Conservation (phyloP, 2,113 vertebrate species). For the Mastomys natalensis region DNA sequence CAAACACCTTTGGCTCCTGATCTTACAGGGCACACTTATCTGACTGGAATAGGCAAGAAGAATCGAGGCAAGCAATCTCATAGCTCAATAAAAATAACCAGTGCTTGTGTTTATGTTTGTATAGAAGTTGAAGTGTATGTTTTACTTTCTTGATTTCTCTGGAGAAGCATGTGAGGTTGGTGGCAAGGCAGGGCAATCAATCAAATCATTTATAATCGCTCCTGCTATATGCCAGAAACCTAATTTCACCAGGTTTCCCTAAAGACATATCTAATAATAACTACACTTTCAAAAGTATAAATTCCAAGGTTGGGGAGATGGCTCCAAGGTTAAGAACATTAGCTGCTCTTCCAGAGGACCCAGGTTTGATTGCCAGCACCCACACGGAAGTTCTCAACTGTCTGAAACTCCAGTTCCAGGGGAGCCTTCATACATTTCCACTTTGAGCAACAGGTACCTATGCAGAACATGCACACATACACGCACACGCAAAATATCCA, state of each 20-base stretch:
- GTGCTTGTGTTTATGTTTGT: slow-evolving; percentile 16
- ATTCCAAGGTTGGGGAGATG: background rate
- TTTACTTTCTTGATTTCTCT: background rate
- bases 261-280: background rate
- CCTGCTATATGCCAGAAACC: background rate
- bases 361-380: background rate
- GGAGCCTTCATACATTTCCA: background rate
- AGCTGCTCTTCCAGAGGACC: background rate
- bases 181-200: no score
- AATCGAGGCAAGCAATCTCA: background rate
- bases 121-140: background rate
- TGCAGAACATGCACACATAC: background rate
- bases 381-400: background rate
- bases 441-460: background rate
- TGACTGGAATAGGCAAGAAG: background rate
- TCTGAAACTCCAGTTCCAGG: background rate
- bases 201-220: background rate
- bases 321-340: background rate
- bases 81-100: background rate
- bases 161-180: rapidly evolving
- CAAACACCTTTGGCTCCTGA: background rate
- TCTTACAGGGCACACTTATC: background rate
- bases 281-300: background rate
- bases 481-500: background rate
- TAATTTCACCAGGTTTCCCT: background rate